A percentile compares a stretch with the other conserved stretches of the same genome.
Conservation (phyloP, 2,888 invertebrate species). For the Taenaris catops region DNA sequence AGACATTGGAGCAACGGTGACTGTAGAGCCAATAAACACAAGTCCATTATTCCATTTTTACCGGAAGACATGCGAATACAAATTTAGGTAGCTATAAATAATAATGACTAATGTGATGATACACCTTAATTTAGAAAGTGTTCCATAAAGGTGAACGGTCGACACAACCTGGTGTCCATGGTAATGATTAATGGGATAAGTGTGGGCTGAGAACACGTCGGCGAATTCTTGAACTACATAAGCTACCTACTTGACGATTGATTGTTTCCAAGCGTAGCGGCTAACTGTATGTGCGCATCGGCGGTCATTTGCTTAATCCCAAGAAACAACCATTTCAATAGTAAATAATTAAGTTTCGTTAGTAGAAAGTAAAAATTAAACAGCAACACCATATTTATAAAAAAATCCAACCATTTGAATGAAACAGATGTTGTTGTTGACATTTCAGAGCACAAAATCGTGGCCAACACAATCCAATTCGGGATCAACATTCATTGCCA, state of each 20-base stretch:
- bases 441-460: constrained; percentile 41
- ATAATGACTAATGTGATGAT: constrained; percentile 35
- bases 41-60: constrained; percentile 14
- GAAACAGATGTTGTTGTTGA: constrained; percentile 42
- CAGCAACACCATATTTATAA: neutral
- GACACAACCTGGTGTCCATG: constrained; percentile 47
- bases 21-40: constrained; percentile 5
- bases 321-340: constrained; percentile 13
- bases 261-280: constrained; percentile 44
- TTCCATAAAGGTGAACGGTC: constrained; percentile 39
- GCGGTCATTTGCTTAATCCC: too few species aligned
- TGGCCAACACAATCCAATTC: constrained; percentile 59
- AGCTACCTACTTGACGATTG: constrained; percentile 47
- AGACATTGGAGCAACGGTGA: neutral
- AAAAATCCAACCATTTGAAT: constrained; percentile 17
- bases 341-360: neutral
- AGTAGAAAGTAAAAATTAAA: neutral
- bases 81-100: constrained; percentile 34
- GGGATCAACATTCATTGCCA: constrained; percentile 65
- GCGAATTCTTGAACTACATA: constrained; percentile 49
- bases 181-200: constrained; percentile 59
- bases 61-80: constrained; percentile 22
- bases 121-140: constrained; percentile 50
- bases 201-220: constrained; percentile 55
- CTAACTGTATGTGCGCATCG: too few species aligned